Percentiles rank a stretch among this genome's conserved stretches.
Evolutionary conservation across 2,888 invertebrate genomes (phyloP).

Genomic region (Pecten maximus): DNA sequence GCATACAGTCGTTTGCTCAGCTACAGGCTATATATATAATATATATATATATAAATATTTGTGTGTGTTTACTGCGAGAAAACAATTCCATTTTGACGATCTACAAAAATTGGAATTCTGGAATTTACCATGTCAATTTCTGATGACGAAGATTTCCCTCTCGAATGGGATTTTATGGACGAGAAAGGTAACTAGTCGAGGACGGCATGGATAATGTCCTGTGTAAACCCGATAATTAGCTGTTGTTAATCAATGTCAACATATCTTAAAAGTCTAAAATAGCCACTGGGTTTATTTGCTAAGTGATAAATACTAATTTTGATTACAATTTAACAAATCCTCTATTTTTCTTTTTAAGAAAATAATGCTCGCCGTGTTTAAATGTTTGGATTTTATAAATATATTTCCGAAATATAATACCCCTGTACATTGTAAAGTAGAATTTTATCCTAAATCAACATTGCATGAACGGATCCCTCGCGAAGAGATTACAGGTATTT

Average conservation of each 20-base stretch:
- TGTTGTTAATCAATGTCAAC: neutral
- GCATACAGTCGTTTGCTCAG: neutral
- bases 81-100: neutral
- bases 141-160: neutral
- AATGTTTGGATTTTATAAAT: slow-evolving; percentile 1
- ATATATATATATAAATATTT: neutral
- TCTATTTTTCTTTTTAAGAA: neutral
- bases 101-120: neutral
- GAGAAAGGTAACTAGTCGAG: neutral
- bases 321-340: neutral
- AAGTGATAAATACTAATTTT: neutral
- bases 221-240: neutral
- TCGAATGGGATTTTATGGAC: neutral
- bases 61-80: neutral
- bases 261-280: neutral
- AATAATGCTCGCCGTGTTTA: neutral
- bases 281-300: neutral
- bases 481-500: neutral
- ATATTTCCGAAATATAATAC: slow-evolving; percentile 27
- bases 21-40: neutral
- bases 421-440: neutral
- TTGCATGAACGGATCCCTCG: neutral
- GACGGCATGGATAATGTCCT: neutral
- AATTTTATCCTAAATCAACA: neutral
- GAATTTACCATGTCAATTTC: neutral